Base-by-base conservation (phyloP, 2,113 vertebrate species). In the cattle (Bos taurus) region DNA sequence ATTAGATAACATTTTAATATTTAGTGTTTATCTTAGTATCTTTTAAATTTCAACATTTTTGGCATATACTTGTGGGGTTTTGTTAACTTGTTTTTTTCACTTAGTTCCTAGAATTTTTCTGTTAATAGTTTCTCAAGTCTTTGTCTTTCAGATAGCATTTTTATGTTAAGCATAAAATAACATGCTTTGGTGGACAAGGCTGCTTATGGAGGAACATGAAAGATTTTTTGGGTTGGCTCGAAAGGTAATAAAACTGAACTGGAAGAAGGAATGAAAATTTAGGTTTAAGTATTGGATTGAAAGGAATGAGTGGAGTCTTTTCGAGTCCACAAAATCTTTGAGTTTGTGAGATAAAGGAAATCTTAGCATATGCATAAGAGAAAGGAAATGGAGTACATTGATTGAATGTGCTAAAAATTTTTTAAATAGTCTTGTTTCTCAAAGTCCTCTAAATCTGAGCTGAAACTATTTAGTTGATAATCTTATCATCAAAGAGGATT, bases 101-200 rank as follows among this genome's bases (percentile, higher is more conserved):
- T 71, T 97, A 36, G 17, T 95, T 92, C 12, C 81, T 92, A 40
- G 26, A 92, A 26, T 88, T 95, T 94, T 95, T 36, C 71, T 60
- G 6, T 77, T 90, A 88, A 36, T 83, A 48, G 12, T 83, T 89
- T 96, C n/a, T 90, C 64, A 21, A 91, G 71, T 60, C 30, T 87
- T 91, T 64, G 33, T 88, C 88, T 95, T 82, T 95, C 40, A 85
- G 8, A 78, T 56, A 87, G 23, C 43, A 59, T 59, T 52, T 92
- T 84, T 91, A 16, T 48, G 12, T 88, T 95, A 91, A 82, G 14
- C 30, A 52, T 40, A 74, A 74, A 74, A 23, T 74, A 74, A 40
- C n/a, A 74, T 74, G 19, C 10, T 88, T 92, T 92, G 14, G 2
- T 77, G n/a, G 40, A 50, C 54, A 86, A 71, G 54, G 30, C 16